Conservation (phyloP, 2,113 vertebrate genomes). For the Pyrgilauda ruficollis region DNA sequence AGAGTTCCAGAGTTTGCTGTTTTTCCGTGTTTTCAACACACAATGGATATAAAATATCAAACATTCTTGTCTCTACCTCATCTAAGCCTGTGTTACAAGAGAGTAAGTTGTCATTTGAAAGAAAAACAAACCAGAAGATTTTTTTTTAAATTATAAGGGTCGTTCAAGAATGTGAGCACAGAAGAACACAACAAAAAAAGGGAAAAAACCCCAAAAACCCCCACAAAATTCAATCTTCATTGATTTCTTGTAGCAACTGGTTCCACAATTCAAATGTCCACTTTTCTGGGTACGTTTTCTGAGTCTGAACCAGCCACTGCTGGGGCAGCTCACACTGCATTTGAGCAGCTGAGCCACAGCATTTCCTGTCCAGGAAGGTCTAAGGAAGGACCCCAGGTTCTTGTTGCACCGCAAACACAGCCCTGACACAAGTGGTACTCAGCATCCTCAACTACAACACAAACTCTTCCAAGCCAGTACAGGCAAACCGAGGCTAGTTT, state of each 20-base stretch:
- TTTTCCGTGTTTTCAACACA: conserved; percentile 40
- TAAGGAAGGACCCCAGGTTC: neutral
- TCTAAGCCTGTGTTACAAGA: conserved; percentile 3
- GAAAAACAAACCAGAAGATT: conserved; percentile 35
- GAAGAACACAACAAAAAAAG: neutral
- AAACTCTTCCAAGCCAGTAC: neutral
- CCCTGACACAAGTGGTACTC: neutral
- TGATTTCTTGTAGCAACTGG: neutral
- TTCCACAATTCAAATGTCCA: neutral
- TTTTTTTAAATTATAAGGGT: neutral
- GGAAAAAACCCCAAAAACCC: neutral
- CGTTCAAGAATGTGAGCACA: neutral
- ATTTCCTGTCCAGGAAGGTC: neutral
- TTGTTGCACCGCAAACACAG: neutral
- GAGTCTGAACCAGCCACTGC: neutral
- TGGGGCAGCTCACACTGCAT: fast-evolving
- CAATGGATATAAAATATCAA: conserved; percentile 55
- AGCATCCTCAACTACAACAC: neutral
- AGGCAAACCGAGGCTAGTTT: fast-evolving
- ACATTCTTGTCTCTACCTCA: conserved; percentile 26
- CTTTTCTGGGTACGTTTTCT: neutral
- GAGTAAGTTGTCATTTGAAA: conserved; percentile 1
- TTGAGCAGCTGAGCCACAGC: neutral
- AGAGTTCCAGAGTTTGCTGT: conserved; percentile 37
- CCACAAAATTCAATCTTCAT: neutral